These are phyloP conservation scores for Aix galericulata DNA, from an alignment of 2,113 vertebrate species.

Conservation along the genomic window DNA sequence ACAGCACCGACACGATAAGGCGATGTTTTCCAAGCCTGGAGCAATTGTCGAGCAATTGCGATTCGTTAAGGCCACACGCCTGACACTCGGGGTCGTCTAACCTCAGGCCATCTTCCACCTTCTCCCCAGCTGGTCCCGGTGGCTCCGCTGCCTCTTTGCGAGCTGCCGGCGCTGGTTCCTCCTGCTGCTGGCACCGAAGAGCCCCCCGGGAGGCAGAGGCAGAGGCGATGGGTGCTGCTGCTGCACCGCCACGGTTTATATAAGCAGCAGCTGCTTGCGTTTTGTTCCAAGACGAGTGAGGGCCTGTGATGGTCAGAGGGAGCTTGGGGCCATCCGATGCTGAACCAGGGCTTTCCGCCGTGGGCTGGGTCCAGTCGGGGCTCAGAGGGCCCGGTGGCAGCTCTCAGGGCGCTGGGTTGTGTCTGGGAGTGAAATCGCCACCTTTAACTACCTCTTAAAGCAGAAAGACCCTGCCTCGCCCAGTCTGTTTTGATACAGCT, in stretches of 20 bases:
- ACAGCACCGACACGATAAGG: conserved; percentile 12
- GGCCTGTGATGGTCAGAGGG: conserved; percentile 3
- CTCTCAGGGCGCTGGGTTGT: not conserved
- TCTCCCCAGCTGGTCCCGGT: not conserved
- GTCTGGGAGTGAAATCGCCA: not conserved
- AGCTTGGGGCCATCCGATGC: conserved; percentile 37
- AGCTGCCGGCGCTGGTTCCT: not conserved
- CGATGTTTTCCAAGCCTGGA: conserved; percentile 32
- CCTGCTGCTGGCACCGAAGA: rapidly evolving
- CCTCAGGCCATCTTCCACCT: not conserved
- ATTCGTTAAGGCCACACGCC: conserved; percentile 25
- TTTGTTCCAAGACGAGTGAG: conserved; percentile 33
- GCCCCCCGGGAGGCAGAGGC: not conserved
- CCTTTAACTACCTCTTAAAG: not conserved
- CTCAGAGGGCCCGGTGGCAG: too few relatives aligned
- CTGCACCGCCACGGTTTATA: rapidly evolving
- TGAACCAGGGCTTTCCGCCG: conserved; percentile 52
- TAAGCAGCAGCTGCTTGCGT: conserved; percentile 8
- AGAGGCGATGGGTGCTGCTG: not conserved
- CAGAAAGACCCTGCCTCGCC: not conserved
- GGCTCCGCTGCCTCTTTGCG: not conserved
- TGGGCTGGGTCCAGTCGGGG: not conserved
- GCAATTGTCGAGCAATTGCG: conserved; percentile 48
- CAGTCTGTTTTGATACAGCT: not conserved
- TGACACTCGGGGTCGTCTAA: conserved; percentile 2